Evolutionary conservation across 2,797 vertebrate species (phyloP), one percentile per base, ranked within the genome.

Genomic region (Monodelphis domestica): DNA sequence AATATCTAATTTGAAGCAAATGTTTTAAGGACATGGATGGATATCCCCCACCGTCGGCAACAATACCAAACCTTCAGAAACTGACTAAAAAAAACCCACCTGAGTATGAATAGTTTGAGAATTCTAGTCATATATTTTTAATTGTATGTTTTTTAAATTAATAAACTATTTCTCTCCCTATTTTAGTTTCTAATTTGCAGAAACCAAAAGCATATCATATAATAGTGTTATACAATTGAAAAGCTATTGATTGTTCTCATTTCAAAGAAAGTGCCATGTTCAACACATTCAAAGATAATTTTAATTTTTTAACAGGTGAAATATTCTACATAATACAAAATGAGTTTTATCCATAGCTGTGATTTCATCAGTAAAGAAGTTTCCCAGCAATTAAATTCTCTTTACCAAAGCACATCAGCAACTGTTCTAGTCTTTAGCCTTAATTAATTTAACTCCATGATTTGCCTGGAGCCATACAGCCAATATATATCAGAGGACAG

Each of bases 51-150:
- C 53, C 55, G 38, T 56, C 92, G 87, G 92, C 70, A 78, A 94
- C 0, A 97, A 96, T 96, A 95, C 93, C 51, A 1, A n/a, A n/a
- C 38, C 88, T 92, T 96, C 63, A 84, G 91, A 70, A 84, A 87
- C 54, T 3, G 90, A 93, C 57, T 87, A 7, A 92, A 89, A 84
- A 84, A 84, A 84, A 10, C 38, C 12, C 50, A 4, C 84, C 95
- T 97, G 95, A 91, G 95, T 95, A 89, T 63, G 70, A 92, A 97
- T 90, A 95, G 84, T 95, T 78, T 52, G 93, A 91, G 1, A 70
- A 54, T 94, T 92, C 55, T 21, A 12, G 90, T 53, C 56, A 93
- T 45, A 11, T 51, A 53, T 50, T 53, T 38, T 29, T 78, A 96
- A 17, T 3, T 88, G 92, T 97, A 94, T 53, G 54, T 93, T 45